Conservation (phyloP, 2,797 vertebrate genomes). For the Smutsia temminckii region DNA sequence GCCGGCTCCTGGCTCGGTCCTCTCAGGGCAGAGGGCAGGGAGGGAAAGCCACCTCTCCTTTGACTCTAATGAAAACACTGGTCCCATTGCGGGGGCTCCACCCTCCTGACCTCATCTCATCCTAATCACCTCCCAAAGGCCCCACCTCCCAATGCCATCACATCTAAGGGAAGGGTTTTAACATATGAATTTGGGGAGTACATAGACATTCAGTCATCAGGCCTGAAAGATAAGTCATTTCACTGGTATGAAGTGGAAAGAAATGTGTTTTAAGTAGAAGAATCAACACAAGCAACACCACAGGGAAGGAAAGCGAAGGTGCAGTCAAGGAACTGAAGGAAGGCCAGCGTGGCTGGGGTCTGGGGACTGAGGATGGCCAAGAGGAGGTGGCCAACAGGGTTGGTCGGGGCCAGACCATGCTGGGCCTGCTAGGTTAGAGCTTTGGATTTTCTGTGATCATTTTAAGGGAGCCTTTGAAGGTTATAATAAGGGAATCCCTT, state of each 20-base stretch:
- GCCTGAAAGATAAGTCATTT: not conserved
- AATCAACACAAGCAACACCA: not conserved
- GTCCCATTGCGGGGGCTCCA: not conserved
- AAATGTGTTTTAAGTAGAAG: not conserved
- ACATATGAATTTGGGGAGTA: not conserved
- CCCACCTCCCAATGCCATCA: not conserved
- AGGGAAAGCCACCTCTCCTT: not conserved
- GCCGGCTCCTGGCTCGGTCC: not conserved
- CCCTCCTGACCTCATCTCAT: not conserved
- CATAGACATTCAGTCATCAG: not conserved
- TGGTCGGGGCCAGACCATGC: not conserved
- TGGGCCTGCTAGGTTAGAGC: not conserved
- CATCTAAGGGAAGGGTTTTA: not conserved
- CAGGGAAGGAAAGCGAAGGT: not conserved
- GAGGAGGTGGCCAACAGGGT: not conserved
- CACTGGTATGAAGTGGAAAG: not conserved
- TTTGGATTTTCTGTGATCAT: not conserved
- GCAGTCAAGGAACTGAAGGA: not conserved
- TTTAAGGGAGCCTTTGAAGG: not conserved
- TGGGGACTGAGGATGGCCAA: not conserved
- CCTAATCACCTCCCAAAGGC: not conserved
- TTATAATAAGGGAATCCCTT: not conserved
- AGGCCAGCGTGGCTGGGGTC: too few species aligned
- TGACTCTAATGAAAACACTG: not conserved
- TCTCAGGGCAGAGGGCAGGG: not conserved